A percentile compares a stretch with the other conserved stretches of the same genome.
Conservation (phyloP, 2,797 vertebrate species). For the Chelon labrosus region DNA sequence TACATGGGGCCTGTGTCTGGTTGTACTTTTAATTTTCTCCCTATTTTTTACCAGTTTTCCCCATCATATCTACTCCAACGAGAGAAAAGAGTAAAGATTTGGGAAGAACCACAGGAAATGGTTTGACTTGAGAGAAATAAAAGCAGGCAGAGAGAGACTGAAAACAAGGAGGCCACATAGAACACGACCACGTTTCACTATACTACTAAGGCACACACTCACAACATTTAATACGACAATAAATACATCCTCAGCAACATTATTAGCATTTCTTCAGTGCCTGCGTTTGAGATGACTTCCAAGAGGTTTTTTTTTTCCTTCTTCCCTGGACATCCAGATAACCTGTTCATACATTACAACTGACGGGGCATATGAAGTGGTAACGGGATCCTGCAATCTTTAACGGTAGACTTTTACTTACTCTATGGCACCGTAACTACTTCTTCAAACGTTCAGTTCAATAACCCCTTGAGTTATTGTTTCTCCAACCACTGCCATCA, state of each 20-base stretch:
- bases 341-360: constrained; percentile 22
- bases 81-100: constrained; percentile 9
- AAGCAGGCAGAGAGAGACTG: constrained; percentile 33
- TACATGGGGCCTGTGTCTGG: constrained; percentile 11
- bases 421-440: constrained; percentile 61
- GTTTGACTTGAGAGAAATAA: constrained; percentile 24
- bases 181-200: constrained; percentile 75
- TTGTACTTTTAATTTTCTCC: constrained; percentile 1
- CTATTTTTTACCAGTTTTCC: neutral
- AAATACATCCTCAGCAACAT: constrained; percentile 79
- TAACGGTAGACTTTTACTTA: constrained; percentile 54
- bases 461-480: neutral
- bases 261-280: constrained; percentile 61
- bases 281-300: constrained; percentile 44
- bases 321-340: constrained; percentile 27
- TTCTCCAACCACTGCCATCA: constrained; percentile 27
- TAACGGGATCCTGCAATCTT: constrained; percentile 41
- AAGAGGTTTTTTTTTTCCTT: constrained; percentile 4
- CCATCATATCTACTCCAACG: neutral
- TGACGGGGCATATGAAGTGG: constrained; percentile 25
- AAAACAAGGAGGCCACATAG: constrained; percentile 45
- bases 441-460: constrained; percentile 32
- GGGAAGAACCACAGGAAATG: constrained; percentile 16
- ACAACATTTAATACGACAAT: constrained; percentile 82
- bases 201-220: constrained; percentile 77